Base-by-base conservation (phyloP, 2,888 invertebrate species). In the Seira musarum region DNA sequence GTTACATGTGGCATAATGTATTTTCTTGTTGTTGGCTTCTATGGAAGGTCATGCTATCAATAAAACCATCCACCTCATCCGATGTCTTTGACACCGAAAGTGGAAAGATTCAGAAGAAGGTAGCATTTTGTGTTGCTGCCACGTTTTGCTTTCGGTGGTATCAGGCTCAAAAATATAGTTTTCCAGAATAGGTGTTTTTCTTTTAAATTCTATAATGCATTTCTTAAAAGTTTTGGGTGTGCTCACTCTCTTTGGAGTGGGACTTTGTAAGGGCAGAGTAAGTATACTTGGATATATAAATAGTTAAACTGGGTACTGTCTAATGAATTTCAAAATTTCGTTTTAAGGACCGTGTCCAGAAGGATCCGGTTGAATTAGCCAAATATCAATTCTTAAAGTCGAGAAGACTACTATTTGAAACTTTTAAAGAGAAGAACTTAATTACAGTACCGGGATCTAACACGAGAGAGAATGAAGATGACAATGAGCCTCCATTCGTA, bases 401-500 rank as follows among this genome's bases (percentile, higher is more conserved):
- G 3, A 82, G 69, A 25, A 57, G 76, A 13, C 24, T 80, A 0
- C 25, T 77, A 10, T 69, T 25, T 53, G 77, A 84, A 66, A 73
- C 80, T 46, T 75, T 84, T 35, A 70, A 57, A 21, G 46, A 30
- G 10, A 74, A 72, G 30, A 25, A 49, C 30, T 53, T 77, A n/a
- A 40, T 77, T 13, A 78, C 81, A 8, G 79, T 80, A 22, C 84
- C 83, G 2, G 84, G 78, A 22, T 80, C 80, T 40, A 24, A 60
- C 24, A 72, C 65, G 0, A 77, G 74, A n/a, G 84, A 80, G 71
- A 22, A 15, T 2, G 19, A 61, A n/a, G 70, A 82, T 19, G 74
- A 80, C 13, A 57, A 70, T 46, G 84, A 84, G n/a, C 82, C 84
- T 10, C 81, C 81, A 24, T 84, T 84, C 70, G 53, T 76, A 0